Conservation (phyloP, 2,888 invertebrate genomes). For the Oegoconia quadripuncta region DNA sequence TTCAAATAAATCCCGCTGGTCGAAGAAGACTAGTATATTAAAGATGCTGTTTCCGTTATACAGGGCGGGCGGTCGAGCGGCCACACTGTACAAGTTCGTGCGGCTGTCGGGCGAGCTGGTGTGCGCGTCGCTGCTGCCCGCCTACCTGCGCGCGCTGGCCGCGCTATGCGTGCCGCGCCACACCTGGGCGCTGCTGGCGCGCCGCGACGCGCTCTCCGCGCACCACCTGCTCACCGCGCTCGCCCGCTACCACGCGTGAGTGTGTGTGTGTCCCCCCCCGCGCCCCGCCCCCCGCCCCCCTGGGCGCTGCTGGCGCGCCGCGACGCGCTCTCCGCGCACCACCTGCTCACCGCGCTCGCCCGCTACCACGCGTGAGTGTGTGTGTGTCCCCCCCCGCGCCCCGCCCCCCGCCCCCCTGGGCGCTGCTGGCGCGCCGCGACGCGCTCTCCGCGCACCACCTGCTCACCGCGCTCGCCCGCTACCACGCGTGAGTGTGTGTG, state of each 20-base stretch:
- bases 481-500: constrained; percentile 81
- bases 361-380: constrained; percentile 82
- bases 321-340: constrained; percentile 61
- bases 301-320: constrained; percentile 77
- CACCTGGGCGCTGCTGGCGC: constrained; percentile 81
- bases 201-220: constrained; percentile 59
- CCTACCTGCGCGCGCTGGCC: constrained; percentile 92
- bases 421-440: constrained; percentile 59
- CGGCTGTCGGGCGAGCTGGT: constrained; percentile 92
- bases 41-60: background rate
- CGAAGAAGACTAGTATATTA: too few relatives aligned
- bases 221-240: constrained; percentile 80
- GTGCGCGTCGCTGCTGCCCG: constrained; percentile 89
- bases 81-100: constrained; percentile 94
- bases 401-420: constrained; percentile 86
- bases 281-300: constrained; percentile 86
- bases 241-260: constrained; percentile 83
- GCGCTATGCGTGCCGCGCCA: constrained; percentile 87
- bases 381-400: too few relatives aligned
- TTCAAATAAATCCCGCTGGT: too few relatives aligned
- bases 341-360: constrained; percentile 81
- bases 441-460: constrained; percentile 60
- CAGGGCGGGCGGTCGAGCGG: constrained; percentile 79
- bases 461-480: constrained; percentile 83
- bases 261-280: too few relatives aligned